Evolutionary conservation across 1,140 invertebrate genomes (phyloP), one percentile per base, ranked within the genome.

Genomic region (Lordiphosa collinella): DNA sequence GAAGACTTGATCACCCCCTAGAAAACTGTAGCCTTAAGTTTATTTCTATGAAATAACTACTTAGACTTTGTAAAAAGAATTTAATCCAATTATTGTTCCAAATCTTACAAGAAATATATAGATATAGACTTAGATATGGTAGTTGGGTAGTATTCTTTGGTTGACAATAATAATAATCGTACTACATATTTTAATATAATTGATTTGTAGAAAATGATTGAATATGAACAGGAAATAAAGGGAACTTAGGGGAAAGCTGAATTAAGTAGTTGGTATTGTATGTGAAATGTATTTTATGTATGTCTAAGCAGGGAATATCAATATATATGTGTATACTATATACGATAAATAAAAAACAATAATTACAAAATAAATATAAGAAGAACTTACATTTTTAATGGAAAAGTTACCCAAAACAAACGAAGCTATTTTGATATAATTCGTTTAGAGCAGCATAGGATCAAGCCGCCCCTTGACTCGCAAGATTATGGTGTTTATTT

Each of bases 1-100:
- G 55, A 69, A 69, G 66, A 70, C 65, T 69, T 70, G 35, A 56
- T 47, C 52, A 46, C n/a, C n/a, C n/a, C n/a, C n/a, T n/a, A n/a
- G n/a, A n/a, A n/a, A n/a, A n/a, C n/a, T n/a, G n/a, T 67, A 67
- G 63, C 46, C 53, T 66, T 67, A 22, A 50, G 46, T 40, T 66
- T 65, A 66, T 66, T 66, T 66, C 62, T 66, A 67, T 67, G 63
- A 67, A 67, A 67, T 67, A 56, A 22, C 34, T 49, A 22, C 9
- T 36, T 47, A 29, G 10, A 31, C 43, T 32, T 64, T 66, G 63
- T 66, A 65, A 44, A 56, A 65, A 65, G 31, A 43, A 32, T 13
- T 43, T 44, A 48, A 57, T 57, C 43, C 25, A 49, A 46, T 66
- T 48, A 49, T 50, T 49, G 51, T 50, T 66, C 32, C 46, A 40